Base-by-base conservation (phyloP, 53 echinoderm and acorn worm genomes). In the Paelopatides confundens region DNA sequence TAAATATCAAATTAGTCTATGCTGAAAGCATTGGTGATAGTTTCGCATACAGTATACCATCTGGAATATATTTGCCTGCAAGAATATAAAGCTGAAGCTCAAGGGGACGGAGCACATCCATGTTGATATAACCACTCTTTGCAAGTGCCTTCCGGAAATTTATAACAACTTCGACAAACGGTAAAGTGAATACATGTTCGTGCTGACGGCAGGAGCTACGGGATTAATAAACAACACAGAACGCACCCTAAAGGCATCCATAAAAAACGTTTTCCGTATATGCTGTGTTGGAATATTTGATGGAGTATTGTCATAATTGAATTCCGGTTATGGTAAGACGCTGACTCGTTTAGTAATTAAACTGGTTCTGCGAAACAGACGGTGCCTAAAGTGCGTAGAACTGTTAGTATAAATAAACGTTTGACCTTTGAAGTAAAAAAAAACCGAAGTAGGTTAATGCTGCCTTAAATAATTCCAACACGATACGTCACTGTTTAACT, bases 161-260 rank as follows among this genome's bases (percentile, higher is more conserved):
- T 58, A n/a, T 26, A 23, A 58, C 58, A 58, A 58, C 58, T 58
- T 58, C 6, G 26, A 58, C 58, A 58, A 23, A 58, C 58, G 24
- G 58, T 58, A 15, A 58, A 58, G 58, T 48, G 9, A 48, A 21
- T n/a, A 58, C 58, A 58, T 58, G 58, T 23, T 58, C 58, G n/a
- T 58, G n/a, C 21, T 37, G 18, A 23, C 74, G 46, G 74, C 35
- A 37, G 74, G 24, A 43, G 40, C 39, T 74, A 39, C 46, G 39
- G 40, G 74, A 74, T 74, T 74, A 74, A 74, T 74, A 46, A 74
- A 74, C 39, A 40, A 40, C 9, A 74, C 74, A 74, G 74, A 40
- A 74, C n/a, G 74, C 39, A 39, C 74, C 74, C 74, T 74, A 35
- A 46, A 74, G 74, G 74, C 46, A 74, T 74, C 74, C 46, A 74